Percentiles rank a stretch among this genome's conserved stretches.
Conservation (phyloP, 2,888 invertebrate genomes). For the Furcula furcula region DNA sequence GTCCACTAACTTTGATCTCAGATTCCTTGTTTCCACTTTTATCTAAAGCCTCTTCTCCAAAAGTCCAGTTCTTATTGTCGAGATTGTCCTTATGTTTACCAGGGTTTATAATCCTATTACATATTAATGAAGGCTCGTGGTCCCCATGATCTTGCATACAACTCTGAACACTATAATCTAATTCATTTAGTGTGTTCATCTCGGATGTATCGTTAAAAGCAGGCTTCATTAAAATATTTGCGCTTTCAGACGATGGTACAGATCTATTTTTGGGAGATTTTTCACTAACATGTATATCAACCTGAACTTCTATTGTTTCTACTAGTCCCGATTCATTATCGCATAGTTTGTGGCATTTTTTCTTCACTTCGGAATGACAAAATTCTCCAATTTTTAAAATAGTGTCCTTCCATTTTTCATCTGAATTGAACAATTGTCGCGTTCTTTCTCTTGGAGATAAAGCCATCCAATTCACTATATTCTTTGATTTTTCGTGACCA, state of each 20-base stretch:
- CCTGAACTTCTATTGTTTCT: slow-evolving; percentile 20
- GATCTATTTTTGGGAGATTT: slow-evolving; percentile 15
- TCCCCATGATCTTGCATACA: slow-evolving; percentile 18
- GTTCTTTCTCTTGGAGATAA: slow-evolving; percentile 56
- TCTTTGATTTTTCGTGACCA: slow-evolving; percentile 29
- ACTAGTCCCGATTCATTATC: slow-evolving; percentile 2
- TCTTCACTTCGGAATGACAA: slow-evolving; percentile 2
- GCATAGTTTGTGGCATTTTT: slow-evolving; percentile 1
- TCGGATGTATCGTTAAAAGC: slow-evolving; percentile 3
- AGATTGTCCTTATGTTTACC: slow-evolving; percentile 36
- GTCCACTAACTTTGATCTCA: no score
- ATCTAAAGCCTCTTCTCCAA: no score
- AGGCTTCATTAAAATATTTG: slow-evolving; percentile 3
- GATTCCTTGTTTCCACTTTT: no score
- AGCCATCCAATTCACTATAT: slow-evolving; percentile 49
- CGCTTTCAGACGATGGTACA: slow-evolving; percentile 14
- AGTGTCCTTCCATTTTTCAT: slow-evolving; percentile 19
- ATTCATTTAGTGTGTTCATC: slow-evolving; percentile 6
- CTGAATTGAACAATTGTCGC: slow-evolving; percentile 27
- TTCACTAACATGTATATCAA: slow-evolving; percentile 31
- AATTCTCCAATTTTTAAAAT: slow-evolving; percentile 11
- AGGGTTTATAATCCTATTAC: no score
- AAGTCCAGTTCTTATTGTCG: slow-evolving; percentile 41
- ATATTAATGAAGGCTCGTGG: no score
- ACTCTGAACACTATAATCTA: not conserved